Conservation (phyloP, 2,797 vertebrate species). For the Hafferia zeledoni region DNA sequence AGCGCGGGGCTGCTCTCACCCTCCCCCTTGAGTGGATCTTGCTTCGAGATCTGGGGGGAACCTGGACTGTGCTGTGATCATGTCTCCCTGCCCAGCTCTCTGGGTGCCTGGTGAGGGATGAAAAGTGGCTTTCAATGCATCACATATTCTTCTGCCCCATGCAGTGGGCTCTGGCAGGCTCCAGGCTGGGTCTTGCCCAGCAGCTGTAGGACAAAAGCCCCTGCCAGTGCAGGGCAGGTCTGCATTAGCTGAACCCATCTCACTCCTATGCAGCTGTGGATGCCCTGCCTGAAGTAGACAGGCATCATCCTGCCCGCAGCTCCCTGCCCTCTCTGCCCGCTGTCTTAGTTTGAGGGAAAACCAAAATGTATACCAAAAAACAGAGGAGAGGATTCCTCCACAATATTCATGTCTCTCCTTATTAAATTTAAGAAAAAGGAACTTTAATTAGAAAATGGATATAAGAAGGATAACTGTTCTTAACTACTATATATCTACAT, state of each 20-base stretch:
- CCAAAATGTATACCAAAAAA: no score
- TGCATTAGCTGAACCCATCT: neutral
- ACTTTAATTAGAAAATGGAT: no score
- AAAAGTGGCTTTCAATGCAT: neutral
- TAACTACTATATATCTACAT: no score
- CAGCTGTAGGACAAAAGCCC: neutral
- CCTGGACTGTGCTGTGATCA: neutral
- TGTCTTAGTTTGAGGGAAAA: no score
- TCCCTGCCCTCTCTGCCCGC: neutral
- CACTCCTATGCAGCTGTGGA: fast-evolving
- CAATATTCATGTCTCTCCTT: no score
- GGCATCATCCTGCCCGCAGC: neutral
- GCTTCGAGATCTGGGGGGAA: neutral
- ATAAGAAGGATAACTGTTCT: no score
- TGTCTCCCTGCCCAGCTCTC: neutral
- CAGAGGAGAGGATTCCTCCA: no score
- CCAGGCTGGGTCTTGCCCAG: neutral
- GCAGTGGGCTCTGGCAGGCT: neutral
- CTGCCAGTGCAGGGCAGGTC: neutral
- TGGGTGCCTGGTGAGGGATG: neutral
- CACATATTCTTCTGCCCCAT: neutral
- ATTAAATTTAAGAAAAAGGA: no score
- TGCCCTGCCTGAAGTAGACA: neutral
- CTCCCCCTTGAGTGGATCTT: neutral
- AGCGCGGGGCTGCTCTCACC: neutral